These are phyloP conservation scores for Saxidomus purpurata DNA, from an alignment of 1,140 invertebrate species.

Conservation along the genomic window DNA sequence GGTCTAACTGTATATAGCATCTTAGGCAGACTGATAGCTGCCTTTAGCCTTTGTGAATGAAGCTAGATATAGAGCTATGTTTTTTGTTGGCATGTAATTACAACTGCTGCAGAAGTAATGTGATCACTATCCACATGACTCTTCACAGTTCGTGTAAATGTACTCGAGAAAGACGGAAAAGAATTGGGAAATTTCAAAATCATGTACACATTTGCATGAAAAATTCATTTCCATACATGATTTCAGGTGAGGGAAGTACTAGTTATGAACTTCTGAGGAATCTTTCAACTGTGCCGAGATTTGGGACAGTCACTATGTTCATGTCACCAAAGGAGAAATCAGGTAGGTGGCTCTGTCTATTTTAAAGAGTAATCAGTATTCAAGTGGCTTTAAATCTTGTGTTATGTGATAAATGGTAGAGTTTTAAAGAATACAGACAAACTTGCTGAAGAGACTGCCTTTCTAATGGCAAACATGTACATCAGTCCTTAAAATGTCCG, in stretches of 20 bases:
- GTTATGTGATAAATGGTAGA: too few relatives aligned
- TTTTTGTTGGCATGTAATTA: too few relatives aligned
- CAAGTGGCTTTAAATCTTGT: background rate
- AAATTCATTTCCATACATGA: background rate
- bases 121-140: too few relatives aligned
- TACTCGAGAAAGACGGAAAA: too few relatives aligned
- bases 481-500: background rate
- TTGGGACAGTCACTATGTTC: slow-evolving; percentile 49
- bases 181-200: too few relatives aligned
- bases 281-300: slow-evolving; percentile 51
- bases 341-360: slow-evolving; percentile 27
- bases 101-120: too few relatives aligned
- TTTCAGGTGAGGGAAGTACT: slow-evolving; percentile 31
- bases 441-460: background rate
- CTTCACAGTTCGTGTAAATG: too few relatives aligned
- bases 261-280: slow-evolving; percentile 52
- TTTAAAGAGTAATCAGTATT: background rate
- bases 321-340: slow-evolving; percentile 46
- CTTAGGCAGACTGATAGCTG: too few relatives aligned
- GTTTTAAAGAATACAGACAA: too few relatives aligned
- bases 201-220: background rate
- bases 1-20: too few relatives aligned
- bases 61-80: too few relatives aligned
- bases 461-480: background rate
- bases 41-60: too few relatives aligned